phyloP scores from a whole-genome alignment of 2,888 invertebrate genomes.

The Drosophila fungiperda region DNA sequence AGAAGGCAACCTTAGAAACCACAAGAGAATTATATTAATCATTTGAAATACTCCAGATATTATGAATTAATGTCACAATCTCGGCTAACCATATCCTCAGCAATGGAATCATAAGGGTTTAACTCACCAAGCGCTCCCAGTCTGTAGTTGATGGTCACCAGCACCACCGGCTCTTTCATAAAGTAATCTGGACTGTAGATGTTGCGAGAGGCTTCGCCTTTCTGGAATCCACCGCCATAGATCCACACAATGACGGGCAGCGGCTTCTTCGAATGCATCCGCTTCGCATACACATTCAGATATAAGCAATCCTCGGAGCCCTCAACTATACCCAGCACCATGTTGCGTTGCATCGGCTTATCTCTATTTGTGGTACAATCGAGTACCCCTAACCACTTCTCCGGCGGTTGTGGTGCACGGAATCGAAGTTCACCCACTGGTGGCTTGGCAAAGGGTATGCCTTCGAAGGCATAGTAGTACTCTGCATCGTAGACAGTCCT shows the following conservation, averaged over 20 bases:
- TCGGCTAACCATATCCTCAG: background rate
- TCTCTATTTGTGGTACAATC: slow-evolving; percentile 83
- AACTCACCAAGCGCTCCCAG: slow-evolving; percentile 85
- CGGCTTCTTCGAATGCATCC: slow-evolving; percentile 62
- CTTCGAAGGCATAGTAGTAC: slow-evolving; percentile 81
- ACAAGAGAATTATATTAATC: background rate
- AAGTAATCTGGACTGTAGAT: slow-evolving; percentile 85
- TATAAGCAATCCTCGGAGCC: slow-evolving; percentile 87
- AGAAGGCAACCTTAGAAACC: background rate
- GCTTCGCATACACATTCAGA: slow-evolving; percentile 85
- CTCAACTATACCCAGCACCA: slow-evolving; percentile 70
- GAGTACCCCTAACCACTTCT: slow-evolving; percentile 84
- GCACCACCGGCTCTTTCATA: slow-evolving; percentile 85
- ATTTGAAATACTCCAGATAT: background rate
- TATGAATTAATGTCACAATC: background rate
- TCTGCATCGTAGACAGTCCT: slow-evolving; percentile 73
- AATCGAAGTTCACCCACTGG: slow-evolving; percentile 82
- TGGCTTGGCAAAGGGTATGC: slow-evolving; percentile 83
- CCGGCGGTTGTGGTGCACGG: slow-evolving; percentile 84
- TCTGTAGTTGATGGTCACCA: slow-evolving; percentile 85
- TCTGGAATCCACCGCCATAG: slow-evolving; percentile 86
- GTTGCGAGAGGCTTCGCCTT: slow-evolving; percentile 84
- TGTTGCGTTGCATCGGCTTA: slow-evolving; percentile 81
- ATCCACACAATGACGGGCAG: slow-evolving; percentile 86
- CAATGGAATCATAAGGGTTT: background rate